phyloP scores from a whole-genome alignment of 2,797 vertebrate species.

The Hydrolagus colliei region DNA sequence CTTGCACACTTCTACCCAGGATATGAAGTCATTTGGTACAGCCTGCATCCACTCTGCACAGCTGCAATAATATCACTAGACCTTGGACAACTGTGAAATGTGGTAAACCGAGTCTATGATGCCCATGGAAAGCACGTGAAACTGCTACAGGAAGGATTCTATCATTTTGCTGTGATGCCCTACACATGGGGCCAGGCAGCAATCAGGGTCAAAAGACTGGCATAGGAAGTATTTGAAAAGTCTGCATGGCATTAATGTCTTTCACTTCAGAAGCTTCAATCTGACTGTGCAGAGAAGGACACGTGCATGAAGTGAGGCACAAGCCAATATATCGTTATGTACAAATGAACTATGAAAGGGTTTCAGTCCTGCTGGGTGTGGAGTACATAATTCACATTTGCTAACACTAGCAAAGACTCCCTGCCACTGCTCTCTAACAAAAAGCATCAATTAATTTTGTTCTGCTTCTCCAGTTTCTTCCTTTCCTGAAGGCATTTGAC shows the following conservation, averaged over 20 bases:
- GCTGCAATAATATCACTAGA: neutral
- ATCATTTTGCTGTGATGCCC: neutral
- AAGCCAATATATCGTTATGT: neutral
- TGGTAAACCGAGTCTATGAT: neutral
- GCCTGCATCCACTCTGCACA: conserved; percentile 5
- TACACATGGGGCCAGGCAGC: neutral
- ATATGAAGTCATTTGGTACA: neutral
- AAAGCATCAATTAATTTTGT: neutral
- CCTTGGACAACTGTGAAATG: neutral
- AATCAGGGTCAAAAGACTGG: neutral
- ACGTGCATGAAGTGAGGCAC: neutral
- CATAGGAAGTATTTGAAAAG: no score
- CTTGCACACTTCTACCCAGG: neutral
- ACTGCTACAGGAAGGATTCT: neutral
- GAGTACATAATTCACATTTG: neutral
- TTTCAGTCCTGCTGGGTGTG: no score
- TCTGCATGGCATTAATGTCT: neutral
- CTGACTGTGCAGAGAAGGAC: neutral
- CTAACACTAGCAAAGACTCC: neutral
- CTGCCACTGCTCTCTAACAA: neutral
- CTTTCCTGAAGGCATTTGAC: no score
- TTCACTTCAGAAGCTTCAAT: conserved; percentile 5
- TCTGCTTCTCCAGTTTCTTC: no score
- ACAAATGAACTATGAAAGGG: neutral
- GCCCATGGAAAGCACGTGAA: neutral